Percentiles rank a stretch among this genome's conserved stretches.
These are phyloP conservation scores for Ataeniobius toweri DNA, from an alignment of 2,797 vertebrate species.

Conservation along the genomic window DNA sequence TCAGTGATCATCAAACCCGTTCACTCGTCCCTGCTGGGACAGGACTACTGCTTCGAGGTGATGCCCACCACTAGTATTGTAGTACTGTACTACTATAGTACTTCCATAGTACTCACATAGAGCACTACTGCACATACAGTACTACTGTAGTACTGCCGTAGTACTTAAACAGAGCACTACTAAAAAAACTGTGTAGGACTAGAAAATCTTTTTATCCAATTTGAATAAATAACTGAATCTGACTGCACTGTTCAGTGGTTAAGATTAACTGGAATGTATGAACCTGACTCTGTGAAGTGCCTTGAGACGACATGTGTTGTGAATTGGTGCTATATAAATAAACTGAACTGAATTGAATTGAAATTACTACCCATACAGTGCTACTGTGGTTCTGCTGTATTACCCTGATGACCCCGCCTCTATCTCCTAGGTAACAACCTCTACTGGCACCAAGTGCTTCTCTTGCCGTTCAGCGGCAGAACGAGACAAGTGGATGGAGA, in stretches of 20 bases:
- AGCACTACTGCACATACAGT: neutral
- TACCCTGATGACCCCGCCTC: neutral
- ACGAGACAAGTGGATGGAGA: conserved; percentile 98
- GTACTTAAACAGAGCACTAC: neutral
- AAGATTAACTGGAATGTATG: too few species aligned
- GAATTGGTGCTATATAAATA: too few species aligned
- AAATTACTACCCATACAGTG: neutral
- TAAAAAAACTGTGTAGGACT: too few species aligned
- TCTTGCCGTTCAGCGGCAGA: conserved; percentile 93
- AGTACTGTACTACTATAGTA: neutral
- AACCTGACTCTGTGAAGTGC: too few species aligned
- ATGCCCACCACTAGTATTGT: neutral
- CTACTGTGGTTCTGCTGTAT: neutral
- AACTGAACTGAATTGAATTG: too few species aligned
- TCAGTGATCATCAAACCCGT: conserved; percentile 96
- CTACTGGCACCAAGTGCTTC: conserved; percentile 95
- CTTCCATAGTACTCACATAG: neutral
- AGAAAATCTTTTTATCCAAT: too few species aligned
- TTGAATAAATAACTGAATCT: too few species aligned
- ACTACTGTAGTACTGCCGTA: neutral
- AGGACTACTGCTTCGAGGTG: conserved; percentile 90
- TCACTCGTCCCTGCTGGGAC: conserved; percentile 96
- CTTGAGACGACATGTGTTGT: too few species aligned
- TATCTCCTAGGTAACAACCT: conserved; percentile 87
- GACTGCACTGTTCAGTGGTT: too few species aligned